Percentiles rank a stretch among this genome's conserved stretches.
Conservation (phyloP, 2,797 vertebrate genomes). For the Ara ararauna region DNA sequence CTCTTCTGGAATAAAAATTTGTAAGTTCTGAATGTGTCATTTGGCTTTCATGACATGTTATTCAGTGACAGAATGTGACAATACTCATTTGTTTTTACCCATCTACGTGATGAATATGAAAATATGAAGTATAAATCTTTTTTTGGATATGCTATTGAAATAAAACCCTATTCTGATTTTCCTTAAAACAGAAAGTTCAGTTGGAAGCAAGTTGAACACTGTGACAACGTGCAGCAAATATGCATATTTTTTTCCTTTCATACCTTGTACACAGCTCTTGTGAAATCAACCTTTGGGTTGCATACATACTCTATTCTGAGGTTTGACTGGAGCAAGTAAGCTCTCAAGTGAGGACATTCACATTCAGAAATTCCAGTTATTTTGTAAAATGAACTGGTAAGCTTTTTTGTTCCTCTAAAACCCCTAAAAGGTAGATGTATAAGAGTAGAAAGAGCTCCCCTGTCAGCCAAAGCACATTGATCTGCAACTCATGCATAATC, state of each 20-base stretch:
- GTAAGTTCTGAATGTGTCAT: slow-evolving; percentile 33
- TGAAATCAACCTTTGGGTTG: slow-evolving; percentile 23
- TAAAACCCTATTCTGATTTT: slow-evolving; percentile 29
- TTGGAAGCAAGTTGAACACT: slow-evolving; percentile 30
- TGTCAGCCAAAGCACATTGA: background rate
- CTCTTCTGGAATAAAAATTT: slow-evolving; percentile 11
- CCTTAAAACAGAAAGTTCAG: slow-evolving; percentile 36
- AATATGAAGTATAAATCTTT: slow-evolving; percentile 30
- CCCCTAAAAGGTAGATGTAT: background rate
- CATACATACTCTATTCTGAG: background rate
- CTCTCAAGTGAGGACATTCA: slow-evolving; percentile 18
- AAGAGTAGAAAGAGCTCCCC: background rate
- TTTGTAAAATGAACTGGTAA: background rate
- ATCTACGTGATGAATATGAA: slow-evolving; percentile 27
- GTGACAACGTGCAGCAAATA: background rate
- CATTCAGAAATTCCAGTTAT: background rate
- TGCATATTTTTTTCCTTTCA: background rate
- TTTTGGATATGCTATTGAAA: slow-evolving; percentile 19
- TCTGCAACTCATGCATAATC: background rate
- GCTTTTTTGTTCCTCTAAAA: background rate
- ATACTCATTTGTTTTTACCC: slow-evolving; percentile 22
- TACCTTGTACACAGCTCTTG: background rate
- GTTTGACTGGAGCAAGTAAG: background rate
- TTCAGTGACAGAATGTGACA: slow-evolving; percentile 49
- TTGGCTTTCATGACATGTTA: slow-evolving; percentile 38